Evolutionary conservation across 2,797 vertebrate genomes (phyloP).

Genomic region (Enteromius fasciolatus): DNA sequence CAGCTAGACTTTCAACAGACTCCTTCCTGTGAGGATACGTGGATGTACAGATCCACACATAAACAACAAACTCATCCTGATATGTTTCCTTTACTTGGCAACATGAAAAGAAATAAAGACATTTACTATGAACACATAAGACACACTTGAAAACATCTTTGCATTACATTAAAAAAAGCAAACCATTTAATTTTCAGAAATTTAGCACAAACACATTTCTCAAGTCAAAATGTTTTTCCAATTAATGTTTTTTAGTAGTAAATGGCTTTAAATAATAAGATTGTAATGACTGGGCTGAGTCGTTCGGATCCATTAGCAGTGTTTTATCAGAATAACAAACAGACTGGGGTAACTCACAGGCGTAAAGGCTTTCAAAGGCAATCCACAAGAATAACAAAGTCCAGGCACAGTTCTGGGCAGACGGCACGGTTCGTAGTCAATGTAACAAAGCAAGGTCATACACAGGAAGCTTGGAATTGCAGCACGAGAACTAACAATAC

Average conservation of each 20-base stretch:
- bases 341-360: no score
- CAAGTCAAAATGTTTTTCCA: neutral
- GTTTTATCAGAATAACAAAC: no score
- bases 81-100: neutral
- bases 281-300: no score
- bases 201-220: neutral
- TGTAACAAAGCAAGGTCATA: no score
- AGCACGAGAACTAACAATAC: no score
- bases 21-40: conserved; percentile 1
- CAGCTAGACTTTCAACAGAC: conserved; percentile 41
- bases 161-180: neutral
- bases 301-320: no score
- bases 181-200: neutral
- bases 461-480: no score
- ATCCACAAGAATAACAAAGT: no score
- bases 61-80: neutral
- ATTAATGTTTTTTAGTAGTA: neutral
- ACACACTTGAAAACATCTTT: neutral
- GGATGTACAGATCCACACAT: neutral
- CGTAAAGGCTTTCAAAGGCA: no score
- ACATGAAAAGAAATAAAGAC: neutral
- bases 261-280: neutral
- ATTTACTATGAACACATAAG: neutral
- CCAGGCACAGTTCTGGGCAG: no score
- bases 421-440: no score